Conservation (phyloP, 2,888 invertebrate genomes). For the Pseudoips prasinana region DNA sequence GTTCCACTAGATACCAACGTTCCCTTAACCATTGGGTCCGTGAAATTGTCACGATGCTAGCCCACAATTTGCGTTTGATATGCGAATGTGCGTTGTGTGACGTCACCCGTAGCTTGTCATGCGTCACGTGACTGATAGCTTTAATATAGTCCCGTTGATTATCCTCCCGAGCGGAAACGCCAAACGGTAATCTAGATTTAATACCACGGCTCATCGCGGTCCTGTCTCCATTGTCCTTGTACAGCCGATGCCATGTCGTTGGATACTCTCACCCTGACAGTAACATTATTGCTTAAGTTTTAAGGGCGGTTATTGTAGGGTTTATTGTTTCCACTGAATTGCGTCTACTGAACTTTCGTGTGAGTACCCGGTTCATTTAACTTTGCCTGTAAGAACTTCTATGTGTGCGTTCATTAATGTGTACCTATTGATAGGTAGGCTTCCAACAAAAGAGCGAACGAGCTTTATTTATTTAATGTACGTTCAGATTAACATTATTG, state of each 20-base stretch:
- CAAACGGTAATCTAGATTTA: conserved; percentile 79
- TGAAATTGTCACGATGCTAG: conserved; percentile 45
- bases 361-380: conserved; percentile 22
- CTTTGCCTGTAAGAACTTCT: conserved; percentile 16
- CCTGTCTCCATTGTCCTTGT: conserved; percentile 48
- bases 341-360: too few species aligned
- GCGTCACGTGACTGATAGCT: conserved; percentile 75
- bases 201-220: conserved; percentile 69
- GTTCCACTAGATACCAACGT: conserved; percentile 7
- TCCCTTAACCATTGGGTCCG: conserved; percentile 41
- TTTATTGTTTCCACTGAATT: too few species aligned
- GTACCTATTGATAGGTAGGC: conserved; percentile 7
- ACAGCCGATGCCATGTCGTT: too few species aligned
- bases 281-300: too few species aligned
- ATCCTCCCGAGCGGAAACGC: conserved; percentile 69
- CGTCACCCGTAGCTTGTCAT: conserved; percentile 61
- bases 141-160: conserved; percentile 78
- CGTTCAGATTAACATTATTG: too few species aligned
- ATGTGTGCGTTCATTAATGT: conserved; percentile 9
- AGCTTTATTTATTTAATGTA: too few species aligned
- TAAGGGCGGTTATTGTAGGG: too few species aligned
- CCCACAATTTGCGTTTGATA: conserved; percentile 56
- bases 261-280: too few species aligned
- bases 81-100: conserved; percentile 46
- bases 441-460: too few species aligned